Evolutionary conservation across 2,888 invertebrate species (phyloP), one percentile per base, ranked within the genome.

Genomic region (Eumerus sabulonum): DNA sequence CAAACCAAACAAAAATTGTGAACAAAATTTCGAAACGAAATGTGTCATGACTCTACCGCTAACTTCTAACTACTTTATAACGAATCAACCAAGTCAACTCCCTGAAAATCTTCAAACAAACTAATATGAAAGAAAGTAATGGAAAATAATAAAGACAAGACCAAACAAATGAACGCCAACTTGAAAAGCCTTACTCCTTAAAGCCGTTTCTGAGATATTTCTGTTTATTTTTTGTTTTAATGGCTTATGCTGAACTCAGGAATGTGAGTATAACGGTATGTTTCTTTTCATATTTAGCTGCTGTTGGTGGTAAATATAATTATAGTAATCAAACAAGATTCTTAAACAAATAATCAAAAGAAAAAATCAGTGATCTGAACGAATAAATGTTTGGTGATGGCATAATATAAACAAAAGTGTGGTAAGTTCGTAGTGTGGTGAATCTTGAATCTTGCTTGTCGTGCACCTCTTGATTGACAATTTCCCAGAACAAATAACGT

Each of bases 281-380:
- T 68, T 40, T 51, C 59, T 19, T 60, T 76, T 66, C 54, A n/a
- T n/a, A n/a, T n/a, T n/a, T 64, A 79, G 74, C 74, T 74, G 79
- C 79, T 79, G 79, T 79, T 79, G 79, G 70, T 70, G 74, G 60
- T 74, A 79, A 79, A 74, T 64, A 70, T 54, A 68, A 70, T 79
- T 74, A 63, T 59, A 63, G 63, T 53, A 51, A 40, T 60, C 38
- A 71, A 57, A 19, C 9, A 57, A 63, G 51, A 50, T 44, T 38
- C n/a, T n/a, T n/a, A n/a, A 48, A 60, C 36, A 60, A 27, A 67
- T n/a, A n/a, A n/a, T n/a, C n/a, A 54, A 67, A 9, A 27, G 27
- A 27, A 27, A 27, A 27, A 27, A 27, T 4, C 27, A 7, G 2
- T 27, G 7, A 27, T 4, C 27, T 27, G 7, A 27, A 27, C 27